Evolutionary conservation across 1,140 invertebrate species (phyloP).

Genomic region (Aphis gossypii): DNA sequence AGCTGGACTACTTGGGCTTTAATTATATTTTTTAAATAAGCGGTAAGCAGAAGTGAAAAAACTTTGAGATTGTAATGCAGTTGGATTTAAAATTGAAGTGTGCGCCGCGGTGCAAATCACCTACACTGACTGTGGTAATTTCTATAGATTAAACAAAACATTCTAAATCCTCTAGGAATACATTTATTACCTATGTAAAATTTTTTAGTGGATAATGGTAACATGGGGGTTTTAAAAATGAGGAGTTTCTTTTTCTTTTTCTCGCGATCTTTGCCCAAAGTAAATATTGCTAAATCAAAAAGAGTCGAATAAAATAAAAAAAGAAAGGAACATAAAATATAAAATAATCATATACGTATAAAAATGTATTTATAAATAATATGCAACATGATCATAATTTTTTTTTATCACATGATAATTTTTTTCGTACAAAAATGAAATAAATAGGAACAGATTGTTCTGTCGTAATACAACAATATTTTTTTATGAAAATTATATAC

Average conservation of each 20-base stretch:
- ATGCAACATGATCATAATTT: background rate
- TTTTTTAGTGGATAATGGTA: no score
- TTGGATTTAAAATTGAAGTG: background rate
- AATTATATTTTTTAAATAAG: no score
- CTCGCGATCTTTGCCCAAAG: no score
- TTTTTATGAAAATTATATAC: background rate
- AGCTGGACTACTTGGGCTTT: no score
- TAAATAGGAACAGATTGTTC: constrained; percentile 24
- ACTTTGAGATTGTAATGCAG: no score
- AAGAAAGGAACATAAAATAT: background rate
- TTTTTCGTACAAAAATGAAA: constrained; percentile 10
- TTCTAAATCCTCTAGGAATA: no score
- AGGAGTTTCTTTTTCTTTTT: background rate
- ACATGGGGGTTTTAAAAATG: background rate
- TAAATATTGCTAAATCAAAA: no score
- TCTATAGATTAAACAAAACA: no score
- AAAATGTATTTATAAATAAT: background rate
- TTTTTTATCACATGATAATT: background rate
- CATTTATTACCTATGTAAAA: background rate
- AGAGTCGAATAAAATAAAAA: background rate
- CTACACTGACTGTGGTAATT: background rate
- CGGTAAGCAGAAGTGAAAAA: no score
- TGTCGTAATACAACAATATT: background rate
- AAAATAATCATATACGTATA: background rate
- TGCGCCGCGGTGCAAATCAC: no score